These are phyloP conservation scores for Trachelus tabidus DNA, from an alignment of 2,888 invertebrate genomes.

Conservation along the genomic window DNA sequence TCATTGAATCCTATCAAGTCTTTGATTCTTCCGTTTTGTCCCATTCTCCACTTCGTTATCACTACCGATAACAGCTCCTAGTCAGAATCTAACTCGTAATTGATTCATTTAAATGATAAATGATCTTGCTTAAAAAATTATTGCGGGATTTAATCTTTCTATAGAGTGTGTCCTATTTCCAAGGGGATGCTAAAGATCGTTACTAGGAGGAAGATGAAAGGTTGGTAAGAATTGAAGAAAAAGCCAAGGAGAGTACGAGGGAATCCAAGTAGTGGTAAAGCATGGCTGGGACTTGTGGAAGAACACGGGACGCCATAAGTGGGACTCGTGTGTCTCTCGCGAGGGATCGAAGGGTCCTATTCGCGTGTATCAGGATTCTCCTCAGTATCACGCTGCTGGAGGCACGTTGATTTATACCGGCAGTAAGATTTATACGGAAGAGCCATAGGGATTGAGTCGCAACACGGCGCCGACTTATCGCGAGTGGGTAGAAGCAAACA, in stretches of 20 bases:
- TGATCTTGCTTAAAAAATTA: no score
- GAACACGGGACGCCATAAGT: conserved; percentile 48
- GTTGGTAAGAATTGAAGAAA: no score
- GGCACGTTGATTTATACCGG: conserved; percentile 63
- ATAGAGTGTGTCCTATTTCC: no score
- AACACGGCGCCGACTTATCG: conserved; percentile 66
- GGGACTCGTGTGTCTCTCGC: conserved; percentile 54
- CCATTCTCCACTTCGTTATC: not conserved
- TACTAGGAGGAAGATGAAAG: no score
- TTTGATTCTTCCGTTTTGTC: conserved; percentile 23
- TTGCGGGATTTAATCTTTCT: no score
- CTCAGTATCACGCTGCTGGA: conserved; percentile 61
- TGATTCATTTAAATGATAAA: no score
- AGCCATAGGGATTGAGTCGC: conserved; percentile 64
- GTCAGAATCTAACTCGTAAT: no score
- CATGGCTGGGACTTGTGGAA: conserved; percentile 13
- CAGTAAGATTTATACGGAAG: conserved; percentile 64
- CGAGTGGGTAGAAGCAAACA: conserved; percentile 60
- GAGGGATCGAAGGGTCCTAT: conserved; percentile 57
- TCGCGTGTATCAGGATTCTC: conserved; percentile 51
- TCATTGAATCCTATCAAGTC: conserved; percentile 31
- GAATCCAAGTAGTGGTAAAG: not conserved
- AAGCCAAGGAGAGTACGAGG: no score
- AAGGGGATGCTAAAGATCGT: no score
- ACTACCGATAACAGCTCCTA: no score